Percentiles rank a stretch among this genome's conserved stretches.
Conservation (phyloP, 1,140 invertebrate species). For the Gryon sp. region DNA sequence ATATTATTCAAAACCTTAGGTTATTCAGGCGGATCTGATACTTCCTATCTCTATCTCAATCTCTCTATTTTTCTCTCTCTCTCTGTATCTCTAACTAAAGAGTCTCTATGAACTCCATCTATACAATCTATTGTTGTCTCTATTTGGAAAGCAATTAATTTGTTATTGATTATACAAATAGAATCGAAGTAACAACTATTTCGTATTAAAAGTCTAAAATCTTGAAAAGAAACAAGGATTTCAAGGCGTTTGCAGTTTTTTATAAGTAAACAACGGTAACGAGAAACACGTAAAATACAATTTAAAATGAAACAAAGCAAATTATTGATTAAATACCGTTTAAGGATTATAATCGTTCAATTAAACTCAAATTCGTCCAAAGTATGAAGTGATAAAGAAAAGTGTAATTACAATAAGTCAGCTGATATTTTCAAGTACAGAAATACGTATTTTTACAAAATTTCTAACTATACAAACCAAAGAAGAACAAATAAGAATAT, state of each 20-base stretch:
- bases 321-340: constrained; percentile 5
- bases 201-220: constrained; percentile 8
- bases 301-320: neutral
- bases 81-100: neutral
- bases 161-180: constrained; percentile 6
- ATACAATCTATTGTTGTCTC: constrained; percentile 1
- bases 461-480: constrained; percentile 42
- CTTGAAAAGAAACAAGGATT: constrained; percentile 52
- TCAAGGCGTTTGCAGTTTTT: constrained; percentile 55
- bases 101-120: no score
- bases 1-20: constrained; percentile 18
- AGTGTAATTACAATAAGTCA: constrained; percentile 37
- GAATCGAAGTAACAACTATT: constrained; percentile 4
- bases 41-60: constrained; percentile 8
- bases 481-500: constrained; percentile 36
- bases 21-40: constrained; percentile 32
- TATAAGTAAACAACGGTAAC: constrained; percentile 11
- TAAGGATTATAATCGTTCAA: constrained; percentile 41
- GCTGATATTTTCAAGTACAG: constrained; percentile 48
- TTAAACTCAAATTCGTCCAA: constrained; percentile 48
- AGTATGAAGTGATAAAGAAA: constrained; percentile 33
- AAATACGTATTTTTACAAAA: constrained; percentile 60
- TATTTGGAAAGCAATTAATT: constrained; percentile 10
- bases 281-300: neutral
- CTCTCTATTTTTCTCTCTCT: neutral